These are phyloP conservation scores for Cactoblastis cactorum DNA, from an alignment of 2,888 invertebrate species.

Conservation along the genomic window DNA sequence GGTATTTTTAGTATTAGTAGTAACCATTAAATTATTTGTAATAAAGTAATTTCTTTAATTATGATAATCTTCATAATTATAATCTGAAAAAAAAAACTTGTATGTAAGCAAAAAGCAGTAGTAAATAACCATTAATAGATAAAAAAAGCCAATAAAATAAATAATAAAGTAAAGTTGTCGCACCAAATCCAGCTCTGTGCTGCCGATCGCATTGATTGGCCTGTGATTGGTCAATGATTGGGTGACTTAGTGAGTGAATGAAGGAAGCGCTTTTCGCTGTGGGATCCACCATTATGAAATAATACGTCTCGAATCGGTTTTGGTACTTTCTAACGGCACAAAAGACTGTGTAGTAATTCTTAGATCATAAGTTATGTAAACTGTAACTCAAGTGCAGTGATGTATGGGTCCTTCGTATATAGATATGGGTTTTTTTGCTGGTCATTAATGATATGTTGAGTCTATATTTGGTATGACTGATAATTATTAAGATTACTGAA, in stretches of 20 bases:
- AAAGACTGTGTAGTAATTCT: not conserved
- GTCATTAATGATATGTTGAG: not conserved
- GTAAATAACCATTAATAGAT: too few species aligned
- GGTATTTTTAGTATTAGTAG: not conserved
- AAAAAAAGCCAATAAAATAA: too few species aligned
- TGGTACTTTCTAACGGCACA: slow-evolving; percentile 8
- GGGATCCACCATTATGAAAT: slow-evolving; percentile 4
- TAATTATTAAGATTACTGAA: too few species aligned
- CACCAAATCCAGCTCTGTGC: not conserved
- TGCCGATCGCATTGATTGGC: slow-evolving; percentile 15
- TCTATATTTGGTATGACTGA: not conserved
- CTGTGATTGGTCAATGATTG: slow-evolving; percentile 18
- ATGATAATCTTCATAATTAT: too few species aligned
- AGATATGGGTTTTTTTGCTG: too few species aligned
- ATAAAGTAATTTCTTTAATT: too few species aligned
- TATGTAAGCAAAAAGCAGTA: too few species aligned
- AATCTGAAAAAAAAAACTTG: too few species aligned
- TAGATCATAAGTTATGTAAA: slow-evolving; percentile 12
- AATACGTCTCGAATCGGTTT: slow-evolving; percentile 1
- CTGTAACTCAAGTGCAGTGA: not conserved
- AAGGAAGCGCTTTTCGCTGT: slow-evolving; percentile 17
- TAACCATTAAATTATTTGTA: too few species aligned
- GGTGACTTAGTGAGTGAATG: slow-evolving; percentile 20
- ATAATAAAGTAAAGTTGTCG: not conserved
- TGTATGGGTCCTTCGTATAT: not conserved